Percentiles rank a stretch among this genome's conserved stretches.
phyloP scores from a whole-genome alignment of 1,140 invertebrate species.

The Eriosoma lanigerum region DNA sequence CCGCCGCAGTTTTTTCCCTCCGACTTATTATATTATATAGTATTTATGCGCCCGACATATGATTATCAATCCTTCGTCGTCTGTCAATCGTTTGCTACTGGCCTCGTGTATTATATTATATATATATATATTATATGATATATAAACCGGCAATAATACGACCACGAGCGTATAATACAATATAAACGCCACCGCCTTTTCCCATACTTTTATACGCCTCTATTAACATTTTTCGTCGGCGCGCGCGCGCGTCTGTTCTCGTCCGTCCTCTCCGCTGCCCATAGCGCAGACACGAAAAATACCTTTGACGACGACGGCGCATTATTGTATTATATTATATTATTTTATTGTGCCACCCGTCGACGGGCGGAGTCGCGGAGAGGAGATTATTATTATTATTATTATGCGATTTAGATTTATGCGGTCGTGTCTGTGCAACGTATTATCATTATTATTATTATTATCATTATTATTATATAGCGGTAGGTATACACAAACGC shows the following conservation, averaged over 20 bases:
- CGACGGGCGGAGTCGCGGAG: neutral
- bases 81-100: slow-evolving; percentile 34
- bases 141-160: neutral
- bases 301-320: slow-evolving; percentile 37
- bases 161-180: neutral
- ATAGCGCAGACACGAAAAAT: slow-evolving; percentile 12
- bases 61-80: slow-evolving; percentile 36
- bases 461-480: no score
- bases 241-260: no score
- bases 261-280: no score
- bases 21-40: neutral
- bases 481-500: neutral
- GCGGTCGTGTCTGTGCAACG: slow-evolving; percentile 23
- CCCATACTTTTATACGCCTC: slow-evolving; percentile 28
- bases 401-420: slow-evolving; percentile 48
- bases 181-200: slow-evolving; percentile 29
- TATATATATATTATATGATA: neutral
- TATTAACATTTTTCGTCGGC: slow-evolving; percentile 49
- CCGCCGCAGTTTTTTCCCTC: slow-evolving; percentile 26
- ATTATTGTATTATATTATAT: slow-evolving; percentile 28
- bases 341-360: neutral
- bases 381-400: slow-evolving; percentile 1
- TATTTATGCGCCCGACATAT: slow-evolving; percentile 48
- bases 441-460: no score
- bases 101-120: neutral